Evolutionary conservation across 2,888 invertebrate species (phyloP).

Genomic region (Allophyes oxyacanthae): DNA sequence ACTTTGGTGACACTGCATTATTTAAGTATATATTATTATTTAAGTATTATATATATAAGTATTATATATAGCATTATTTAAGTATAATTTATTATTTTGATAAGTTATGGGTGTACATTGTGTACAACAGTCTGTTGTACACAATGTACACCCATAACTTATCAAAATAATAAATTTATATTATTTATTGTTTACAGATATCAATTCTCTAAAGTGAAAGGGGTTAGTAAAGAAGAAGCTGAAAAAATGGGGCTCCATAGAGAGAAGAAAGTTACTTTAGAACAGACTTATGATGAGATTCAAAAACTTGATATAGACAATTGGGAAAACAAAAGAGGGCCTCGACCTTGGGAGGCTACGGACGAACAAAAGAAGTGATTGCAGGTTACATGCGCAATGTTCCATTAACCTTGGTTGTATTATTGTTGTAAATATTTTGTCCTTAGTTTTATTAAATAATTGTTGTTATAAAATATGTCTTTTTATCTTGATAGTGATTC

Average conservation of each 20-base stretch:
- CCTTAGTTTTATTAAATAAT: conserved; percentile 28
- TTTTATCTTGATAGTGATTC: not conserved
- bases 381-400: conserved; percentile 22
- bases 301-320: conserved; percentile 93
- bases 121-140: no score
- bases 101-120: no score
- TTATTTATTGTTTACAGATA: conserved; percentile 75
- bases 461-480: conserved; percentile 10
- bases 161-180: conserved; percentile 4
- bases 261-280: conserved; percentile 92
- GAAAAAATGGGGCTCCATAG: conserved; percentile 92
- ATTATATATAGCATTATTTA: no score
- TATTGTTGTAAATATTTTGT: conserved; percentile 45
- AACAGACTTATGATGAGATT: conserved; percentile 93
- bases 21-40: no score
- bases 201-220: conserved; percentile 89
- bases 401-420: conserved; percentile 33
- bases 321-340: conserved; percentile 96
- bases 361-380: conserved; percentile 58
- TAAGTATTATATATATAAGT: no score
- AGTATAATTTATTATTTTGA: no score
- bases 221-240: conserved; percentile 90
- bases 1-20: no score
- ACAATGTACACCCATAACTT: no score
- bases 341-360: conserved; percentile 95